Evolutionary conservation across 2,113 vertebrate genomes (phyloP), one percentile per base, ranked within the genome.

Genomic region (Pachycephala philippinensis): DNA sequence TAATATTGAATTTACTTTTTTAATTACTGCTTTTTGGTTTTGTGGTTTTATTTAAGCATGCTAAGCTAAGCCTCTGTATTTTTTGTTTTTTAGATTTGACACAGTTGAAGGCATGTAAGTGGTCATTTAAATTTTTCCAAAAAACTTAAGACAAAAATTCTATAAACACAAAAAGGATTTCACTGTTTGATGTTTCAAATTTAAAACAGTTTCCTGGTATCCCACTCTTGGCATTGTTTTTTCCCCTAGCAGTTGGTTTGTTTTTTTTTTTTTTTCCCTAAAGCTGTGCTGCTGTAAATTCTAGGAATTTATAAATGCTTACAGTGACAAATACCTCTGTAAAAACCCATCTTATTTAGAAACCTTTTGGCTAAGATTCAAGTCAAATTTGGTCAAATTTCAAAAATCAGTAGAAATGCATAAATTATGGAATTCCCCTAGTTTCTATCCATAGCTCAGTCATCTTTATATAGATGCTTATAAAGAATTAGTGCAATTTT

Each of bases 81-180:
- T 98, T 98, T 97, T 98, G 93, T 98, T 98, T 99, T 99, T 98
- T 99, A 99, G 99, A 99, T 97, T 95, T 98, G 98, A 99, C 98
- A 98, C 98, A 98, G 98, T 98, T 98, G 99, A 99, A 98, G 98
- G 99, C 99, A 99, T 99, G 98, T 99, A 99, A 99, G 99, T 99
- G 98, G 98, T 98, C 95, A 97, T 98, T 98, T 98, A 97, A 97
- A 94, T 98, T 98, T 97, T 98, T 97, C 96, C 42, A 96, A 97
- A 97, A 92, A 92, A 79, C 94, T 95, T 92, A 75, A 84, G 78
- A 92, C 80, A 95, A 81, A 91, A 96, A 84, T 93, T 92, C 30
- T 92, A 90, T 95, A 91, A 83, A 54, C 80, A 93, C 89, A 49
- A 70, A 61, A 94, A 86, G 56, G 35, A 65, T 97, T 96, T 97